Conservation (phyloP, 2,888 invertebrate genomes). For the Antheraea yamamai region DNA sequence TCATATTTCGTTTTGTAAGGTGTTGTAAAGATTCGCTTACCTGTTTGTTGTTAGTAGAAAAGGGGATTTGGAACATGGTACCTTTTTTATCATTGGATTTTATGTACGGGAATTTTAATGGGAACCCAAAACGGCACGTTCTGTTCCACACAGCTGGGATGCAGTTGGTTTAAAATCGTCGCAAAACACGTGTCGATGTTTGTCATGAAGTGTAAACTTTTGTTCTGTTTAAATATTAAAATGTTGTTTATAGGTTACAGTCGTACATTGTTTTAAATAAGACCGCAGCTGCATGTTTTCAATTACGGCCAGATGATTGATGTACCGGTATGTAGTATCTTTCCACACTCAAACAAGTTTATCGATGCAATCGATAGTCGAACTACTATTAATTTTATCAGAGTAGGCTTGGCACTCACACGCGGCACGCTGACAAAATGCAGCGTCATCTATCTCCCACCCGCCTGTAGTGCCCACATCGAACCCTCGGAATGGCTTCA, state of each 20-base stretch:
- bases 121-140: slow-evolving; percentile 75
- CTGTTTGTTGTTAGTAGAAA: slow-evolving; percentile 78
- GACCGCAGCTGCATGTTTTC: slow-evolving; percentile 67
- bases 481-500: slow-evolving; percentile 65
- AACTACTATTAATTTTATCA: slow-evolving; percentile 70
- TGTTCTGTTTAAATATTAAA: slow-evolving; percentile 30
- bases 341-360: slow-evolving; percentile 69
- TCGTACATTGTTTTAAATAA: slow-evolving; percentile 57
- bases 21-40: slow-evolving; percentile 79
- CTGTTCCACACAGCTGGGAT: slow-evolving; percentile 72
- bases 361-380: slow-evolving; percentile 68
- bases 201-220: slow-evolving; percentile 54
- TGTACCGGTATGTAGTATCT: slow-evolving; percentile 57
- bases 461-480: slow-evolving; percentile 49
- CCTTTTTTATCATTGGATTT: slow-evolving; percentile 75
- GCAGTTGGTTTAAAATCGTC: slow-evolving; percentile 66
- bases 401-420: slow-evolving; percentile 51
- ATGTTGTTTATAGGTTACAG: slow-evolving; percentile 24
- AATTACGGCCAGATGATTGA: slow-evolving; percentile 71
- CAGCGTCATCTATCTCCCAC: slow-evolving; percentile 70
- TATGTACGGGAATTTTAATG: slow-evolving; percentile 81
- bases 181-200: slow-evolving; percentile 69
- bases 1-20: slow-evolving; percentile 70
- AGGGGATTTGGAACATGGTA: slow-evolving; percentile 66
- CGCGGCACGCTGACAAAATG: slow-evolving; percentile 56